phyloP scores from a whole-genome alignment of 2,113 vertebrate genomes.

The Neolamprologus falcicula region DNA sequence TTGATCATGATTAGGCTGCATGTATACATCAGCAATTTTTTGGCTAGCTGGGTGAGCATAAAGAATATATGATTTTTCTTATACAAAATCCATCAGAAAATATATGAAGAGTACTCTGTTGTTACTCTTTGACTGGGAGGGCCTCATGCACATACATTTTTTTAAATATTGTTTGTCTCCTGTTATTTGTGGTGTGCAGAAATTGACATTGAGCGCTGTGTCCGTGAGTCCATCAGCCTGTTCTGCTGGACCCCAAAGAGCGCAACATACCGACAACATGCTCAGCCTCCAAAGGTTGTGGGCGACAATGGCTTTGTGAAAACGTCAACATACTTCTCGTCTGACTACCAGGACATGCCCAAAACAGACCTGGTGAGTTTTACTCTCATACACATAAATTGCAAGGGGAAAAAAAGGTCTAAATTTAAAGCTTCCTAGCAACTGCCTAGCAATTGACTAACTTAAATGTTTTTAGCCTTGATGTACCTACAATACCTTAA shows the following conservation, averaged over 20 bases:
- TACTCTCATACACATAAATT: not conserved
- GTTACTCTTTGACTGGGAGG: not conserved
- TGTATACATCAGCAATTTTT: not conserved
- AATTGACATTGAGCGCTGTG: conserved; percentile 95
- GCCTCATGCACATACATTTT: not conserved
- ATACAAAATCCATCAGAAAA: not conserved
- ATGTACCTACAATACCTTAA: not conserved
- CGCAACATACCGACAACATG: conserved; percentile 88
- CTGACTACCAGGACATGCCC: conserved; percentile 81
- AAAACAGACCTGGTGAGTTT: conserved; percentile 83
- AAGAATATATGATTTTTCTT: not conserved
- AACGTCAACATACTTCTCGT: conserved; percentile 69
- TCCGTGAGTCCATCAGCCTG: conserved; percentile 92
- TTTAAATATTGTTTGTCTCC: not conserved
- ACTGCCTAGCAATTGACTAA: not conserved
- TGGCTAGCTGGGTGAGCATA: not conserved
- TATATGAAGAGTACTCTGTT: not conserved
- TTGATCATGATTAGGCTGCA: not conserved
- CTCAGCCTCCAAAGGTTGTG: conserved; percentile 74
- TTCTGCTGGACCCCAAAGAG: conserved; percentile 97
- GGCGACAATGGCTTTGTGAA: conserved; percentile 62
- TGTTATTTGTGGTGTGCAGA: conserved; percentile 52
- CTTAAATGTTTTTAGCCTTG: not conserved
- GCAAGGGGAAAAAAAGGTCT: not conserved
- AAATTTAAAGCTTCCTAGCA: not conserved